These are phyloP conservation scores for Temnothorax nylanderi DNA, from an alignment of 1,140 invertebrate genomes.

Conservation along the genomic window DNA sequence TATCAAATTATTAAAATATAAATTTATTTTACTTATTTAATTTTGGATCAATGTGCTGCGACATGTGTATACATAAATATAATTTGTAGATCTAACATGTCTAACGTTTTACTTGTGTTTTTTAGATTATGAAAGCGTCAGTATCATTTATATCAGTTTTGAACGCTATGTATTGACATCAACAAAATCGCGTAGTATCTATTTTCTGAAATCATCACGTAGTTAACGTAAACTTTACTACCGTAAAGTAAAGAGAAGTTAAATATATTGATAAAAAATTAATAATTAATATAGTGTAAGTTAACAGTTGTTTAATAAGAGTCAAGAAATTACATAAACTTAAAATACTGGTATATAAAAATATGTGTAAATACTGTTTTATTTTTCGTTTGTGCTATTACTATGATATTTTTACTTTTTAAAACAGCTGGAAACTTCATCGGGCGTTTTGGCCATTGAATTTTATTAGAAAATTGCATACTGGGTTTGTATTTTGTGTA, in stretches of 20 bases:
- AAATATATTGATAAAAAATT: background rate
- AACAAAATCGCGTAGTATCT: background rate
- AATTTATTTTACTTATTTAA: background rate
- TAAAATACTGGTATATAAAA: too few relatives aligned
- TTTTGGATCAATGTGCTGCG: background rate
- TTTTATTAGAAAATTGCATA: too few relatives aligned
- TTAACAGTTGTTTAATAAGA: too few relatives aligned
- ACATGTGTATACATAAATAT: background rate
- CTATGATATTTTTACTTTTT: background rate
- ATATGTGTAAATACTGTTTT: background rate
- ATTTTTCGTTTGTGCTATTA: background rate
- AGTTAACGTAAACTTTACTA: background rate
- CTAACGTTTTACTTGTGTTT: background rate
- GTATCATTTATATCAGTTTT: constrained; percentile 48
- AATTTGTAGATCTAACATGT: background rate
- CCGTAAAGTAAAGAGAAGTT: too few relatives aligned
- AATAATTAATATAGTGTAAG: background rate
- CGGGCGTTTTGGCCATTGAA: too few relatives aligned
- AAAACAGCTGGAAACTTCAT: too few relatives aligned
- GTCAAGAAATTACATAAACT: too few relatives aligned
- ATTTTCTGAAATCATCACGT: background rate
- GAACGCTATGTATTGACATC: constrained; percentile 36
- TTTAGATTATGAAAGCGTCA: constrained; percentile 51
- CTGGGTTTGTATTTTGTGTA: too few relatives aligned
- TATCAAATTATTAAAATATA: background rate